Evolutionary conservation across 2,888 invertebrate genomes (phyloP), one percentile per base, ranked within the genome.

Genomic region (Spatulosminthurus flaviceps): DNA sequence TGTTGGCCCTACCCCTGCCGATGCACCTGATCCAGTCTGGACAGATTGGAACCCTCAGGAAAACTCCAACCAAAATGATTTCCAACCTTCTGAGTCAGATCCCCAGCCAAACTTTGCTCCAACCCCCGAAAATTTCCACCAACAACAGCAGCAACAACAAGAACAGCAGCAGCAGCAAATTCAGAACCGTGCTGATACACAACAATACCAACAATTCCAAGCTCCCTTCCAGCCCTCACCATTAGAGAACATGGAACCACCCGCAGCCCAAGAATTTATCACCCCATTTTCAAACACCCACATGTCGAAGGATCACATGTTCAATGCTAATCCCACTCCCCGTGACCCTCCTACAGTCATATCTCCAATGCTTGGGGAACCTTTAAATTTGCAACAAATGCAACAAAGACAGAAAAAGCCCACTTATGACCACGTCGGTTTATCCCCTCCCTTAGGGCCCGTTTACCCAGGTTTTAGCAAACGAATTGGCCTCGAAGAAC

Each of bases 151-250:
- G 24, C 64, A 73, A n/a, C 64, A 78, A 22, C 73, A 69, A 2
- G 43, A 67, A 22, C 19, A 22, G n/a, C 72, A 60, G 64, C 41
- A 42, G 29, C 66, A 72, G 42, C 41, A 76, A 26, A 86, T 88
- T 34, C 90, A 90, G 88, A 64, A 86, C 86, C 41, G 86, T 86
- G 22, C 21, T 34, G 74, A 74, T 51, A 64, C n/a, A 19, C 61
- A 74, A 9, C 74, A 74, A 61, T 28, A 34, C 22, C 69, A 69
- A 28, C 67, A 67, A 24, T 66, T 66, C 51, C 70, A 70, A 41
- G 43, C 34, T 9, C 77, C 77, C 9, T 77, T 70, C 29, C 70
- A 72, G 16, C 67, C 66, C 1, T 41, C 64, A 0, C 64, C 73
- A 1, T 73, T 29, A 19, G 78, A 78, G 16, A 78, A 21, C 13